These are phyloP conservation scores for Equus przewalskii DNA, from an alignment of 2,113 vertebrate genomes.

Conservation along the genomic window DNA sequence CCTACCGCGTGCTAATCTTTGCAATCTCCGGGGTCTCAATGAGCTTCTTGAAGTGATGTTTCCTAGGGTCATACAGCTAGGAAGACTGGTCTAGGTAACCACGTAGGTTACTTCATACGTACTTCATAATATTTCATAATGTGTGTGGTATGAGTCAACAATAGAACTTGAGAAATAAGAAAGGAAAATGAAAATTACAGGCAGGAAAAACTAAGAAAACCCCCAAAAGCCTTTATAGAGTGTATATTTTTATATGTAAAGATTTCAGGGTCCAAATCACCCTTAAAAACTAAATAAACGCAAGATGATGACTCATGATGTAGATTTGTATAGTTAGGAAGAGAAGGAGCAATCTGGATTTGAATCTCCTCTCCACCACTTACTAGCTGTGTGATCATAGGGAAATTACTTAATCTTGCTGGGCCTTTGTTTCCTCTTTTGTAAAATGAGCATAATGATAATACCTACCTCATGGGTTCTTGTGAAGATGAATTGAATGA, in stretches of 20 bases:
- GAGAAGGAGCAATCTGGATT: background rate
- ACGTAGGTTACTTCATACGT: no score
- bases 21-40: rapidly evolving
- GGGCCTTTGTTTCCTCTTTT: background rate
- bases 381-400: background rate
- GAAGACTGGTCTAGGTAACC: background rate
- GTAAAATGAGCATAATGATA: background rate
- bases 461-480: background rate
- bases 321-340: background rate
- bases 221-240: background rate
- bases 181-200: background rate
- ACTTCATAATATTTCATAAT: background rate
- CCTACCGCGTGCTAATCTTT: background rate
- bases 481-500: no score
- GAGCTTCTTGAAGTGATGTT: background rate
- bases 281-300: background rate
- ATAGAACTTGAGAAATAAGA: background rate
- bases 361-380: no score
- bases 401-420: background rate
- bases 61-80: no score
- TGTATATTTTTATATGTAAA: background rate
- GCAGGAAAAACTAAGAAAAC: background rate
- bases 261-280: background rate
- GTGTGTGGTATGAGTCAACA: background rate
- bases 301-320: no score